Percentiles rank a stretch among this genome's conserved stretches.
phyloP scores from a whole-genome alignment of 2,888 invertebrate genomes.

The Drosophila merina region DNA sequence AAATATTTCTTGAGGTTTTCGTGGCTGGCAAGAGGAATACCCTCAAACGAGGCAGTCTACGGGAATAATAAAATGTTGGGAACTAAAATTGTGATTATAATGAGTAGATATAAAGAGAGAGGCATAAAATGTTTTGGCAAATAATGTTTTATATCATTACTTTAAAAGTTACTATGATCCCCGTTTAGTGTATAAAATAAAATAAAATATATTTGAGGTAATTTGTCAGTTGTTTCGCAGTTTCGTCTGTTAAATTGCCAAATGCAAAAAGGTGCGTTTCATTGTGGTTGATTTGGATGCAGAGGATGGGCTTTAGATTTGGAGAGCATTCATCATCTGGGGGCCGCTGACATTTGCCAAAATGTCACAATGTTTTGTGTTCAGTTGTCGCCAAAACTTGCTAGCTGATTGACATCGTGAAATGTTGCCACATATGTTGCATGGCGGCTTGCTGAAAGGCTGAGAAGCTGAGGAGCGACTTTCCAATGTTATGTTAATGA shows the following conservation, averaged over 20 bases:
- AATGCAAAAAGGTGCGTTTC: constrained; percentile 38
- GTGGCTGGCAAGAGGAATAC: neutral
- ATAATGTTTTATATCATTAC: neutral
- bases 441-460: constrained; percentile 4
- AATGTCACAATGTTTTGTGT: constrained; percentile 67
- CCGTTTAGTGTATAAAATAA: constrained; percentile 10
- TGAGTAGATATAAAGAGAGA: neutral
- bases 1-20: constrained; percentile 3
- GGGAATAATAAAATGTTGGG: neutral
- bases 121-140: too few species aligned
- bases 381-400: constrained; percentile 63
- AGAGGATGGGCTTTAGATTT: constrained; percentile 7
- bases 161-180: neutral
- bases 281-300: neutral
- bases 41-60: neutral
- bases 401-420: constrained; percentile 64
- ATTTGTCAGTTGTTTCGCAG: constrained; percentile 53
- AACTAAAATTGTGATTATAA: neutral
- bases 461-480: neutral
- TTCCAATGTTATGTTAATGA: constrained; percentile 72
- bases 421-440: constrained; percentile 69
- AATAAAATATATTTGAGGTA: constrained; percentile 49
- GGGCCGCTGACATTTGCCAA: constrained; percentile 60
- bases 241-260: constrained; percentile 31
- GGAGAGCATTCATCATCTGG: constrained; percentile 57